Conservation (phyloP, 2,113 vertebrate species). For the Otocyon megalotis region DNA sequence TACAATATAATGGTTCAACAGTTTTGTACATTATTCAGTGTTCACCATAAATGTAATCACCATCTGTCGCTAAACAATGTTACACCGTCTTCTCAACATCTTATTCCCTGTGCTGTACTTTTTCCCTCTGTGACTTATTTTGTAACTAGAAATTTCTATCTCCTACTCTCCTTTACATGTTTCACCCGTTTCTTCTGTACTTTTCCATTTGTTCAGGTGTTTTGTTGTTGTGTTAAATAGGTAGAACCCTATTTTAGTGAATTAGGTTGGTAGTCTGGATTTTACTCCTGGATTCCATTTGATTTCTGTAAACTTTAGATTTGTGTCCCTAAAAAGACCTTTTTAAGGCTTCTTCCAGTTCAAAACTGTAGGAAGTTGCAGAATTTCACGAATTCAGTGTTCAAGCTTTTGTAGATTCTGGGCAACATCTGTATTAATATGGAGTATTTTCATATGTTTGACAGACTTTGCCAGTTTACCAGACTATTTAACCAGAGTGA, state of each 20-base stretch:
- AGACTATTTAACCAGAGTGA: not conserved
- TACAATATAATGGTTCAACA: not conserved
- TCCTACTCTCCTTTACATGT: not conserved
- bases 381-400: not conserved
- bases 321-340: not conserved
- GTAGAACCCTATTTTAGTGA: not conserved
- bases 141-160: not conserved
- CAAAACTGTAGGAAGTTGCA: not conserved
- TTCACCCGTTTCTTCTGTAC: not conserved
- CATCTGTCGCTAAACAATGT: not conserved
- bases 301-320: not conserved
- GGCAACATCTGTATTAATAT: not conserved
- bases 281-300: slow-evolving; percentile 16
- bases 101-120: not conserved
- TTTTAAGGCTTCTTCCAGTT: not conserved
- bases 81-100: not conserved
- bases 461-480: not conserved
- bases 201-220: not conserved
- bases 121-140: not conserved
- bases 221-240: not conserved
- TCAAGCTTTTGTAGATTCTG: not conserved
- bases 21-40: not conserved
- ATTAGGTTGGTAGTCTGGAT: not conserved
- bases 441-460: not conserved
- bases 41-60: not conserved